These are phyloP conservation scores for Lobophora halterata DNA, from an alignment of 2,888 invertebrate species.

Conservation along the genomic window DNA sequence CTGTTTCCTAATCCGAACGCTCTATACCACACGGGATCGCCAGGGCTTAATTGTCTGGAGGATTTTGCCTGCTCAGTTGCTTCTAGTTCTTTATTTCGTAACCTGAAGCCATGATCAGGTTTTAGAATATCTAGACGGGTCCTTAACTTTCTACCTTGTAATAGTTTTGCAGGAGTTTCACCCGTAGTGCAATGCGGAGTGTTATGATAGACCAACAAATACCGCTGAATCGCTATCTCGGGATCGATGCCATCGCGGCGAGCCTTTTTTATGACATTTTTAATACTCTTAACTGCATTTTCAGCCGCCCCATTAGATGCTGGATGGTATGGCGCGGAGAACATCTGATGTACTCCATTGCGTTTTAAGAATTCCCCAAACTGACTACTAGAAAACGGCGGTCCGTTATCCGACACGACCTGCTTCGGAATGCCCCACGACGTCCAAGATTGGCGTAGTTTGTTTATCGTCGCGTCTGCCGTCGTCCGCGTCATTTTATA, in stretches of 20 bases:
- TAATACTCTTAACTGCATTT: slow-evolving; percentile 23
- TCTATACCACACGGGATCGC: neutral
- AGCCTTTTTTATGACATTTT: slow-evolving; percentile 27
- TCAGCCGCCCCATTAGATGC: slow-evolving; percentile 29
- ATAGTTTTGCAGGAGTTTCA: slow-evolving; percentile 19
- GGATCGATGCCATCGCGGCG: slow-evolving; percentile 8
- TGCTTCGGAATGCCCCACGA: slow-evolving; percentile 24
- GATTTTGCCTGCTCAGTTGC: neutral
- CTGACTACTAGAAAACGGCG: slow-evolving; percentile 20
- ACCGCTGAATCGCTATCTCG: slow-evolving; percentile 13
- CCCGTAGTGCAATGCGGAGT: slow-evolving; percentile 24
- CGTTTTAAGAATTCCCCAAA: slow-evolving; percentile 19
- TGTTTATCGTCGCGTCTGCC: neutral
- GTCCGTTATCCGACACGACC: slow-evolving; percentile 27
- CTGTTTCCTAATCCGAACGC: neutral
- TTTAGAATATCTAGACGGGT: neutral
- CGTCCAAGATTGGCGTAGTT: slow-evolving; percentile 8
- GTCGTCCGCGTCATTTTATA: slow-evolving; percentile 17
- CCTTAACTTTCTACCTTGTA: slow-evolving; percentile 8
- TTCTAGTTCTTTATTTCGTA: neutral
- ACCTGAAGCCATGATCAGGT: neutral
- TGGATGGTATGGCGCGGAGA: slow-evolving; percentile 29
- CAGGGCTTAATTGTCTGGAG: neutral
- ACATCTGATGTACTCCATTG: slow-evolving; percentile 26
- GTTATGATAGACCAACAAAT: slow-evolving; percentile 24